Conservation (phyloP, 1,140 invertebrate genomes). For the Eriocheir sinensis region DNA sequence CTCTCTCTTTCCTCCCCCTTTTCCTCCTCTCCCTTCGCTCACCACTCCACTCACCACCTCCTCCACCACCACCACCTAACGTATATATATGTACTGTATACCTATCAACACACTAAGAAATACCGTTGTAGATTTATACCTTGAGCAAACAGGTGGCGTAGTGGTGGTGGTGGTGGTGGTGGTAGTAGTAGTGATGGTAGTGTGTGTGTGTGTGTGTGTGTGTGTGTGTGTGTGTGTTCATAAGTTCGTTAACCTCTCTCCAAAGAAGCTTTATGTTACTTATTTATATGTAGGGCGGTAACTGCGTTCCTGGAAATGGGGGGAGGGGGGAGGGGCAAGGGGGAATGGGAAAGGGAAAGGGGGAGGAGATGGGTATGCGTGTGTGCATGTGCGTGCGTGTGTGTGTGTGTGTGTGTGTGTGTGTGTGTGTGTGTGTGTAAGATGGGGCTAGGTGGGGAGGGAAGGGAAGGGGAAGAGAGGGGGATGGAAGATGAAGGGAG, state of each 20-base stretch:
- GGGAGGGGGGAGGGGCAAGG: neutral
- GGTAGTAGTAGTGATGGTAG: neutral
- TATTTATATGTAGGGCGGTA: neutral
- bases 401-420: constrained; percentile 7
- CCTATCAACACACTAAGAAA: neutral
- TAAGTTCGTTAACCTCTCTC: neutral
- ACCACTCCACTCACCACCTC: too few relatives aligned
- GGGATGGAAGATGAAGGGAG: too few relatives aligned
- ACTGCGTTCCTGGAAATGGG: too few relatives aligned
- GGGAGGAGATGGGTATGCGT: neutral
- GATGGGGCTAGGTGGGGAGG: too few relatives aligned
- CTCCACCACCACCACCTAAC: too few relatives aligned
- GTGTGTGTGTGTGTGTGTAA: neutral
- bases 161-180: neutral
- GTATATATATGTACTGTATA: too few relatives aligned
- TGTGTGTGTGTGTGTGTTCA: too few relatives aligned
- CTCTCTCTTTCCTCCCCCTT: neutral
- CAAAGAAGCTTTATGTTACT: too few relatives aligned
- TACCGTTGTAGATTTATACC: neutral
- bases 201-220: too few relatives aligned
- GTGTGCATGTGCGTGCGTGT: neutral
- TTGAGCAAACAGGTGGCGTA: neutral
- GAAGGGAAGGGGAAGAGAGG: too few relatives aligned
- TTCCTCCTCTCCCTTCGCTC: neutral
- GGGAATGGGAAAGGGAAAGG: neutral